Conservation (phyloP, 2,797 vertebrate genomes). For the Sebastes matsubarae region DNA sequence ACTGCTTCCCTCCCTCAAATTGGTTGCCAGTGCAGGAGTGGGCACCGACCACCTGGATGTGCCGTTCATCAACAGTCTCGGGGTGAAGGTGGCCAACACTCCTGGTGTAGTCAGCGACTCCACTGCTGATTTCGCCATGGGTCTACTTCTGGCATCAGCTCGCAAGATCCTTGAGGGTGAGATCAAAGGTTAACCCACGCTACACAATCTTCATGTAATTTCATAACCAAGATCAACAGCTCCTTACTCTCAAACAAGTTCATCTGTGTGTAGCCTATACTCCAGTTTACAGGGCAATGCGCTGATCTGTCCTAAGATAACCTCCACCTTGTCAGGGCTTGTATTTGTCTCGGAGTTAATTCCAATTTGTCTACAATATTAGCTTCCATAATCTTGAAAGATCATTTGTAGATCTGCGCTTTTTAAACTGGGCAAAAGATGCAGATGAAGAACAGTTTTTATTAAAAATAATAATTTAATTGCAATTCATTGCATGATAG, state of each 20-base stretch:
- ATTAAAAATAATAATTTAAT: too few species aligned
- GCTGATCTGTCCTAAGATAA: too few species aligned
- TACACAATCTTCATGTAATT: neutral
- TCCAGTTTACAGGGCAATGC: neutral
- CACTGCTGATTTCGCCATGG: constrained; percentile 74
- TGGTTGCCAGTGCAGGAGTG: constrained; percentile 76
- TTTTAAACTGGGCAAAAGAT: too few species aligned
- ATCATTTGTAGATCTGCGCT: neutral
- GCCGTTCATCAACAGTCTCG: constrained; percentile 67
- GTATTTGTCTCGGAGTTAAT: neutral
- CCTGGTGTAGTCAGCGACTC: constrained; percentile 71
- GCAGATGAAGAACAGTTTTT: too few species aligned
- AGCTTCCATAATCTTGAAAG: neutral
- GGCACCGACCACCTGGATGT: constrained; percentile 82
- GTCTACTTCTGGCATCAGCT: constrained; percentile 56
- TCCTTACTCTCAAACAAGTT: neutral
- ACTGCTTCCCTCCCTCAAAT: constrained; percentile 76
- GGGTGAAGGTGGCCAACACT: constrained; percentile 80
- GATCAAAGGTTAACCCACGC: neutral
- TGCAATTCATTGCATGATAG: too few species aligned
- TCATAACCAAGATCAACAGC: neutral
- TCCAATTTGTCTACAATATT: neutral
- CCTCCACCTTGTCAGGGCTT: neutral
- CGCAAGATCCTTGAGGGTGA: constrained; percentile 51
- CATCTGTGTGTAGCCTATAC: neutral